Base-by-base conservation (phyloP, 2,888 invertebrate genomes). In the Hirudinaria manillensis region DNA sequence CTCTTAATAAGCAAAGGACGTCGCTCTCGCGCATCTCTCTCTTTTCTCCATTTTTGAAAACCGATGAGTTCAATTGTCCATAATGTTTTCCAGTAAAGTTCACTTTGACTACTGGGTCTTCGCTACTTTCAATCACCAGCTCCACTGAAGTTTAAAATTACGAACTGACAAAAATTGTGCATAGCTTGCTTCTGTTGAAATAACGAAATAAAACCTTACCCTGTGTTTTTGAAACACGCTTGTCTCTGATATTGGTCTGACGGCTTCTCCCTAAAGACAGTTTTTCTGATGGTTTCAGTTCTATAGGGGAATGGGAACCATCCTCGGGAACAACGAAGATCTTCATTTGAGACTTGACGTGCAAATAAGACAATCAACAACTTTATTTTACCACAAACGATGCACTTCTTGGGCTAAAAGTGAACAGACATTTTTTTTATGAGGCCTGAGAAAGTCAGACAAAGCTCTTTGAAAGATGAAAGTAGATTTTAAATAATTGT, bases 171-270 rank as follows among this genome's bases (percentile, higher is more conserved):
- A 16, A 61, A 27, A 61, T 27, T 29, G 29, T n/a, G 29, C 19
- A 7, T 1, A 61, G 24, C 0, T 29, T 21, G 61, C 61, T 61
- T 27, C 61, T 24, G 29, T n/a, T n/a, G 10, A 27, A 61, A 19
- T n/a, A 24, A 61, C n/a, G 10, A 61, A 61, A 24, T 61, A 61
- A 70, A 29, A n/a, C 29, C 55, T n/a, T 29, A 72, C 72, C 38
- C 34, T 72, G 72, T 6, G 45, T 72, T 53, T 53, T 72, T 32
- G 72, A 72, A 27, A 72, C 55, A n/a, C 27, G 24, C 13, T 53
- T 51, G 21, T 53, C 32, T 55, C 16, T 29, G 1, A 72, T 53
- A 6, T 53, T 53, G 6, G 38, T 55, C 10, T 34, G 21, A 29
- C 29, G 45, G 29, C 55, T 55, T 34, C 55, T 72, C 19, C 72